A percentile compares a stretch with the other conserved stretches of the same genome.
Conservation (phyloP, 2,113 vertebrate genomes). For the Platanista minor region DNA sequence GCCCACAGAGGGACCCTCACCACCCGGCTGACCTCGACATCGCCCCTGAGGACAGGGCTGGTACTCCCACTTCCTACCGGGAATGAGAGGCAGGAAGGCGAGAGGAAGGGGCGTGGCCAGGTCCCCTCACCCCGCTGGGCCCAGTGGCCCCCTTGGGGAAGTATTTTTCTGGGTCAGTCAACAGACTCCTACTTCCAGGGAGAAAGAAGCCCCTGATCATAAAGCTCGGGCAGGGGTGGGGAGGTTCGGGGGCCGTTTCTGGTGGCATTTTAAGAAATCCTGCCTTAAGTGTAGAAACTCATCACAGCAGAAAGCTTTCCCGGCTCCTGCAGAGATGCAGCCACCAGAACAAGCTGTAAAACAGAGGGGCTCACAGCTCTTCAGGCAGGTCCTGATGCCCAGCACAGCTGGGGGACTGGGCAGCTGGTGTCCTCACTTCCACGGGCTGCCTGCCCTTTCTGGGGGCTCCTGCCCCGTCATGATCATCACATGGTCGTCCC, state of each 20-base stretch:
- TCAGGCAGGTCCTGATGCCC: rapidly evolving
- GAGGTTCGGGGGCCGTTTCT: neutral
- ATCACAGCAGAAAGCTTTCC: neutral
- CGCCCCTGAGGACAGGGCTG: neutral
- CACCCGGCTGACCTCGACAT: neutral
- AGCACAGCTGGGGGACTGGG: neutral
- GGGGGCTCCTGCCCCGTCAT: neutral
- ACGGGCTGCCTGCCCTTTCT: neutral
- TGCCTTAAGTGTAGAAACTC: neutral
- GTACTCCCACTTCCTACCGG: neutral
- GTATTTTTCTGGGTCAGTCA: neutral
- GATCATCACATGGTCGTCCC: no score
- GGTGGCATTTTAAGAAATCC: neutral
- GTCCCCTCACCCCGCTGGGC: neutral
- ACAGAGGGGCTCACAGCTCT: neutral
- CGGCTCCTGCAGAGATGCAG: neutral
- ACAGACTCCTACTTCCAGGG: neutral
- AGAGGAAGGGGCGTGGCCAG: rapidly evolving
- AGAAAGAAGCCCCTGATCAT: neutral
- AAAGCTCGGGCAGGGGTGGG: neutral
- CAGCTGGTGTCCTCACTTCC: no score
- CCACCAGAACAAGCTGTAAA: no score
- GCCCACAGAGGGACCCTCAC: neutral
- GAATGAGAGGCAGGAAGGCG: neutral
- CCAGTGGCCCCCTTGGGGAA: neutral